Evolutionary conservation across 92 coral and sea anemone genomes (phyloP), one percentile per base, ranked within the genome.

Genomic region (Siderastrea siderea): DNA sequence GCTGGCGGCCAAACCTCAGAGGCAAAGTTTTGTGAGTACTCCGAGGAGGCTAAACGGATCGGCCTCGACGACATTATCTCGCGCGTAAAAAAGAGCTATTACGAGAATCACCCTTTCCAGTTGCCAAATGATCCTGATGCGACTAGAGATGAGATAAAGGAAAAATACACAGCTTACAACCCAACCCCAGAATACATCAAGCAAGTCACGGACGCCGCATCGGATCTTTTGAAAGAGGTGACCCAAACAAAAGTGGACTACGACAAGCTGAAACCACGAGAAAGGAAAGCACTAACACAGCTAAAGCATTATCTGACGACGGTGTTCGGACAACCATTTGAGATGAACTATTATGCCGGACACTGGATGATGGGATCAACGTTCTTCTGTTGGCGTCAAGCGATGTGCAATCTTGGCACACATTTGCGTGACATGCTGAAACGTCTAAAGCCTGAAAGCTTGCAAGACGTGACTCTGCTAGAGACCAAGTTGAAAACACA

Each of bases 321-420:
- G n/a, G 87, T 90, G 8, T 97, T 95, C 71, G 99, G 98, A 0
- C 90, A 94, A 61, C 96, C 98, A 0, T 95, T 90, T 60, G 98
- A 94, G 50, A 93, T 92, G 55, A 94, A 95, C 63, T 97, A 92
- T 61, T 97, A 97, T 53, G 92, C 98, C 0, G 99, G 96, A 1
- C 95, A 97, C 52, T 97, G 99, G 99, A 82, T 97, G 95, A 79
- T 95, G 93, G 99, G 99, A 5, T 98, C 99, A 3, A 95, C 96
- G 80, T 63, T 78, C 64, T 96, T 95, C 67, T 97, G 99, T 60
- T 86, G 80, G 80, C 74, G 92, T 95, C 95, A 97, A 47, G 93
- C 94, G 1, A 84, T 94, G 12, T 97, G 99, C 60, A 57, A 67
- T 46, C 50, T 91, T 8, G 85, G 92, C 0, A 57, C 67, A 10